Evolutionary conservation across 64 coral and sea anemone species (phyloP), one percentile per base, ranked within the genome.

Genomic region (Stylophora pistillata): DNA sequence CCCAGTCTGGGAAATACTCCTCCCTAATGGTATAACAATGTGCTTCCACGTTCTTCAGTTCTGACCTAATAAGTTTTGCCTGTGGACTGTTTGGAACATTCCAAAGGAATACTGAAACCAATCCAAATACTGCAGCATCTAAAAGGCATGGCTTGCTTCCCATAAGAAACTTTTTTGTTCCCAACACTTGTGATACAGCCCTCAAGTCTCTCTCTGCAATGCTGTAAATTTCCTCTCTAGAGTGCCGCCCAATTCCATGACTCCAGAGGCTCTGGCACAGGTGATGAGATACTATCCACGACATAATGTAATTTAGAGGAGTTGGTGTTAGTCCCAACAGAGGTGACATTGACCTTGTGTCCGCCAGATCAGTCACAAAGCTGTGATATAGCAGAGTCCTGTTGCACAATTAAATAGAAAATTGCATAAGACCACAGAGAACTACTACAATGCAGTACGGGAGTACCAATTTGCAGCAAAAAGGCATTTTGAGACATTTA

Each of bases 181-280:
- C 86, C 23, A 88, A 28, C 29, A 88, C 27, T 23, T 65, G 30
- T 18, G 86, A 88, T 31, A 77, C 86, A 64, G 86, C 86, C 74
- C 56, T 77, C 10, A 88, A 17, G 61, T 88, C 86, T 3, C 18
- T 77, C 41, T 77, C 86, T 29, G 72, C 86, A 77, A 88, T 88
- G 56, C 55, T 66, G 63, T 77, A 88, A 61, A 88, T 63, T 16
- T 88, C 86, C 37, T 88, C 57, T 27, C 72, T 88, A 37, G 86
- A 52, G 41, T 88, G 86, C 16, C 86, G 56, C 15, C 86, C 86
- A 63, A 88, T 88, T 32, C 86, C 86, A 77, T 88, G 86, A n/a
- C 56, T 23, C 72, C 74, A 76, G 0, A 88, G 73, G 17, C 2
- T 47, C 11, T 30, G 61, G 2, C 56, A 18, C 72, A 88, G 26